These are phyloP conservation scores for Chesias legatella DNA, from an alignment of 2,888 invertebrate genomes.

Conservation along the genomic window DNA sequence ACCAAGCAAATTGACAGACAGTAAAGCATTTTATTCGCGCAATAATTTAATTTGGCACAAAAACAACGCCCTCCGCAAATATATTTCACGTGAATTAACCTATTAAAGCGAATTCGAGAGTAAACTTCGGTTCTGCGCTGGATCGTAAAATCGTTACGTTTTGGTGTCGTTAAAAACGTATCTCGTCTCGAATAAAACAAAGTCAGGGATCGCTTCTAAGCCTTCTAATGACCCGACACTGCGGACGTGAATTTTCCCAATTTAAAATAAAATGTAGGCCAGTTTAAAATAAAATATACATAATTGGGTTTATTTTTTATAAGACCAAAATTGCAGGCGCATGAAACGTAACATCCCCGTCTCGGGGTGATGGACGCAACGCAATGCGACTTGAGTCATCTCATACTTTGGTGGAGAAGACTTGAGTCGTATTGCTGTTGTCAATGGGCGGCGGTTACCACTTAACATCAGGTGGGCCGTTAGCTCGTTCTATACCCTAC, in stretches of 20 bases:
- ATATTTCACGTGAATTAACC: slow-evolving; percentile 75
- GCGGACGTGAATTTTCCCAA: slow-evolving; percentile 9
- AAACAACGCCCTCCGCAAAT: slow-evolving; percentile 68
- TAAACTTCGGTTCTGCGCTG: slow-evolving; percentile 57
- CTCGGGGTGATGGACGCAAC: too few relatives aligned
- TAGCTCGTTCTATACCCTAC: too few relatives aligned
- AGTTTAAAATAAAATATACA: too few relatives aligned
- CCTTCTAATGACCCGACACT: slow-evolving; percentile 14
- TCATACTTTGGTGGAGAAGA: too few relatives aligned
- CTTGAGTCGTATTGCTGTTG: too few relatives aligned
- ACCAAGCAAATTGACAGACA: slow-evolving; percentile 75
- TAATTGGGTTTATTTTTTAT: too few relatives aligned
- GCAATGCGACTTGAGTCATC: too few relatives aligned
- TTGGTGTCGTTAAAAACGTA: slow-evolving; percentile 38
- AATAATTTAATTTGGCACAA: slow-evolving; percentile 78
- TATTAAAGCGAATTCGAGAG: slow-evolving; percentile 66
- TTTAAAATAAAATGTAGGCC: slow-evolving; percentile 3
- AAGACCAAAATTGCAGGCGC: too few relatives aligned
- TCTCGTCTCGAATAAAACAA: slow-evolving; percentile 20
- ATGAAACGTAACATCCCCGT: too few relatives aligned
- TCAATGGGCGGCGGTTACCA: too few relatives aligned
- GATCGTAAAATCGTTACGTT: slow-evolving; percentile 51
- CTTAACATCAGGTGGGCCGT: too few relatives aligned
- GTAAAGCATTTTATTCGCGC: slow-evolving; percentile 77
- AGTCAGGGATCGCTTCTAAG: slow-evolving; percentile 15